These are phyloP conservation scores for Clunio marinus DNA, from an alignment of 2,888 invertebrate genomes.

Conservation along the genomic window DNA sequence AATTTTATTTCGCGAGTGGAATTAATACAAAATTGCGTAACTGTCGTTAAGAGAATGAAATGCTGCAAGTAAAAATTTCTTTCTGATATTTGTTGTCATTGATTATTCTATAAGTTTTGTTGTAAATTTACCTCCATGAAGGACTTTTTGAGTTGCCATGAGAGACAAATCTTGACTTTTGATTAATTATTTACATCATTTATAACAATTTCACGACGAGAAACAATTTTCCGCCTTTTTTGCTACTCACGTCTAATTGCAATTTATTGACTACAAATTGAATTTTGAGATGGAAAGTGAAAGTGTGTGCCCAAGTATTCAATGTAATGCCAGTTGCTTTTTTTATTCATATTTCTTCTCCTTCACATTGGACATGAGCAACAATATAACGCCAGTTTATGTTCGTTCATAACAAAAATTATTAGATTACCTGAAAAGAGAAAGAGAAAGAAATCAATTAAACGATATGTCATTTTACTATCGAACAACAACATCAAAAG, in stretches of 20 bases:
- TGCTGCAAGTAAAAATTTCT: too few relatives aligned
- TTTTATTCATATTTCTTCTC: neutral
- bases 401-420: neutral
- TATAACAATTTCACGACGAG: neutral
- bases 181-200: neutral
- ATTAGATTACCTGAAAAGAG: constrained; percentile 26
- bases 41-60: too few relatives aligned
- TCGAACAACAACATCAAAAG: constrained; percentile 13
- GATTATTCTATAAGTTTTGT: too few relatives aligned
- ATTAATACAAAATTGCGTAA: too few relatives aligned
- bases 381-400: neutral
- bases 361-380: neutral
- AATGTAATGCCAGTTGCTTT: too few relatives aligned
- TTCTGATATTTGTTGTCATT: too few relatives aligned
- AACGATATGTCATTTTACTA: constrained; percentile 25
- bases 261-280: constrained; percentile 9
- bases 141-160: too few relatives aligned
- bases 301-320: neutral
- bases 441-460: constrained; percentile 28
- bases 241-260: neutral
- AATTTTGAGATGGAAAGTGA: neutral
- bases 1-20: too few relatives aligned
- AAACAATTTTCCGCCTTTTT: neutral
- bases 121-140: too few relatives aligned
- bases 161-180: neutral